Evolutionary conservation across 1,140 invertebrate genomes (phyloP), one percentile per base, ranked within the genome.

Genomic region (Chymomyza costata): DNA sequence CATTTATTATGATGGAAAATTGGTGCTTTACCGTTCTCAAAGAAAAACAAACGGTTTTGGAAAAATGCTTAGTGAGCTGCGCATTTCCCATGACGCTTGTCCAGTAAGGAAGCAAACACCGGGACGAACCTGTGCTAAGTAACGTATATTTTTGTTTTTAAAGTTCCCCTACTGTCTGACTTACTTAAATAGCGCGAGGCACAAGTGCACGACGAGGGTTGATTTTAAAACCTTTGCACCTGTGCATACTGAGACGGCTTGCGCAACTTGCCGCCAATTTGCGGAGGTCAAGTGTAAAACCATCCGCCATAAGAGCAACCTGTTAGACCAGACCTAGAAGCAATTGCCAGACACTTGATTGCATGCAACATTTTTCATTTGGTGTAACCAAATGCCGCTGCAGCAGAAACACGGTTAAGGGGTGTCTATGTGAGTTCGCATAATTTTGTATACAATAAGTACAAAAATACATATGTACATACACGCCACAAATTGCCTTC

Each of bases 221-320:
- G 71, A 48, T 76, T 65, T 35, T 13, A 2, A 21, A 15, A 8
- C 16, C 39, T 13, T 48, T 73, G 62, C 71, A 76, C 71, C 71
- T 76, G 70, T 64, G n/a, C n/a, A n/a, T n/a, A n/a, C n/a, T n/a
- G n/a, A n/a, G 50, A 52, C 57, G 71, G 55, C 70, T 74, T 28
- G 35, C 17, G 32, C 56, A 49, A 47, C 32, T 70, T 78, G 40
- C 71, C 71, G 71, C 71, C 71, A 78, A 76, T 70, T 64, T 40
- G 37, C 7, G 13, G 13, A 14, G n/a, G 8, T 17, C 31, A 11
- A 31, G 11, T 13, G 3, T 34, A 28, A 8, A 25, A 3, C 21
- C 21, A 5, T 8, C 8, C 21, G 8, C 8, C 59, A 41, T 28
- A 19, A 8, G 28, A 28, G 50, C 62, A 76, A 78, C 71, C 71